A percentile compares a stretch with the other conserved stretches of the same genome.
phyloP scores from a whole-genome alignment of 1,140 invertebrate genomes.

The Diploscapter pachys region DNA sequence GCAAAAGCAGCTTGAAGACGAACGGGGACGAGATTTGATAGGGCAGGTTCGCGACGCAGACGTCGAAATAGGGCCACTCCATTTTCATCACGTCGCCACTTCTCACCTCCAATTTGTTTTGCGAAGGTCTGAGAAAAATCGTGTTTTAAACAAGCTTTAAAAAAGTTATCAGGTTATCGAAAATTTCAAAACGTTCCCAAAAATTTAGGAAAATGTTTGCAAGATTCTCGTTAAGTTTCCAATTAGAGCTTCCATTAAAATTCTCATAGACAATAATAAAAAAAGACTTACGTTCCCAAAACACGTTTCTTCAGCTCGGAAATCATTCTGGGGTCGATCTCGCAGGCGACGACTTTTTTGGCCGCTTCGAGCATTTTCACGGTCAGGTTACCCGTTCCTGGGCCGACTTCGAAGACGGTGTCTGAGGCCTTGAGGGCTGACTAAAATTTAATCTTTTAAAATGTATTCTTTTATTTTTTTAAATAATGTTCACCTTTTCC shows the following conservation, averaged over 20 bases:
- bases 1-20: constrained; percentile 92
- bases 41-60: constrained; percentile 99
- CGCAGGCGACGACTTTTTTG: constrained; percentile 81
- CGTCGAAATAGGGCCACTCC: constrained; percentile 92
- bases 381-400: constrained; percentile 93
- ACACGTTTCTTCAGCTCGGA: constrained; percentile 97
- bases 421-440: constrained; percentile 84
- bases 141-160: constrained; percentile 1
- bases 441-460: constrained; percentile 49
- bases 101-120: constrained; percentile 85
- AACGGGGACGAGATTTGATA: constrained; percentile 96
- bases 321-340: constrained; percentile 88
- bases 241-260: not conserved
- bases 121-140: constrained; percentile 66
- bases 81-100: constrained; percentile 91
- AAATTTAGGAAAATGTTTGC: no score
- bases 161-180: not conserved
- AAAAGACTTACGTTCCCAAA: constrained; percentile 70
- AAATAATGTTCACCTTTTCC: constrained; percentile 71
- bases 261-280: not conserved
- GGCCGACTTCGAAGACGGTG: constrained; percentile 92
- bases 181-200: not conserved
- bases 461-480: not conserved
- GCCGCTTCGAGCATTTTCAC: constrained; percentile 85
- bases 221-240: no score